Conservation (phyloP, 2,797 vertebrate genomes). For the Ptychobarbus kaznakovi region DNA sequence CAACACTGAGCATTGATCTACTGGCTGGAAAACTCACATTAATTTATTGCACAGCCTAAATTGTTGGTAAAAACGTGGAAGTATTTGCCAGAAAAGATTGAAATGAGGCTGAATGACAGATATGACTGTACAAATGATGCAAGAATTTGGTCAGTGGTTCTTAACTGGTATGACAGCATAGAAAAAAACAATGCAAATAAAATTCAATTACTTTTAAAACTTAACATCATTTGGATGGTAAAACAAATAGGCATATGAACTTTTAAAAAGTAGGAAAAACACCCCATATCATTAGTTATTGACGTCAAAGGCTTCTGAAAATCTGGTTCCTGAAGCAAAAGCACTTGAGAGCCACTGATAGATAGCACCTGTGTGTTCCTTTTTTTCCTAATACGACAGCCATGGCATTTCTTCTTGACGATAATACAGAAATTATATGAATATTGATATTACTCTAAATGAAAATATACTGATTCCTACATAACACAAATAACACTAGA, state of each 20-base stretch:
- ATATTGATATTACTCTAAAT: background rate
- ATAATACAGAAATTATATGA: background rate
- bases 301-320: background rate
- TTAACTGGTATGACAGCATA: background rate
- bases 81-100: background rate
- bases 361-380: background rate
- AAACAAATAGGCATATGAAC: background rate
- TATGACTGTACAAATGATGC: background rate
- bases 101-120: background rate
- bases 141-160: slow-evolving; percentile 3
- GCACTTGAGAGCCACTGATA: background rate
- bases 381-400: background rate
- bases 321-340: background rate
- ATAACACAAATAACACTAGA: background rate
- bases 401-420: background rate
- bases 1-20: background rate
- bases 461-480: background rate
- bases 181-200: background rate
- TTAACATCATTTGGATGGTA: background rate
- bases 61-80: background rate
- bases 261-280: background rate
- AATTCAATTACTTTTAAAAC: background rate
- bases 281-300: background rate
- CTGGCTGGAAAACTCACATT: background rate
- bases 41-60: background rate